These are phyloP conservation scores for Microcebus griseorufus DNA, from an alignment of 2,113 vertebrate species.

Conservation along the genomic window DNA sequence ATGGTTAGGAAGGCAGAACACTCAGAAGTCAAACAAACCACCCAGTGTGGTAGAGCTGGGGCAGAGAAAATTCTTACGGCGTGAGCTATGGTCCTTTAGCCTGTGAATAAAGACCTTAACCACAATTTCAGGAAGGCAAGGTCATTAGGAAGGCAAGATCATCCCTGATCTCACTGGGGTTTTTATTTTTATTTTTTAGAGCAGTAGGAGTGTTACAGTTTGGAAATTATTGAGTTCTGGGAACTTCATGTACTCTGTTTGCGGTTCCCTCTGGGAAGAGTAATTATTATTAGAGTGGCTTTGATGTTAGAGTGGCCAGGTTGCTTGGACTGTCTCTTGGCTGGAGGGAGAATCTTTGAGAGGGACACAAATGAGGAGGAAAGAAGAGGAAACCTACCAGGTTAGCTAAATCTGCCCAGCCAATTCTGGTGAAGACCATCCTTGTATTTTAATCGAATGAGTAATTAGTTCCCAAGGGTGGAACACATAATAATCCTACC, in stretches of 20 bases:
- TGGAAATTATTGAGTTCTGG: background rate
- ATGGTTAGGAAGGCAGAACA: slow-evolving; percentile 39
- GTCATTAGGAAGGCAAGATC: background rate
- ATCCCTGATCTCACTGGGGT: background rate
- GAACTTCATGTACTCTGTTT: background rate
- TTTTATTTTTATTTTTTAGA: background rate
- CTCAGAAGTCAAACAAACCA: background rate
- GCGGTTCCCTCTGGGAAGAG: background rate
- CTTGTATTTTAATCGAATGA: background rate
- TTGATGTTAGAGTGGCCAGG: background rate
- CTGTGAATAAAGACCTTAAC: background rate
- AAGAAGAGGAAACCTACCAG: background rate
- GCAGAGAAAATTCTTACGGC: background rate
- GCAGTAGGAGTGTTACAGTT: background rate
- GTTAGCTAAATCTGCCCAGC: background rate
- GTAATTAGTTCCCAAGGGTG: background rate
- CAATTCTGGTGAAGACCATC: background rate
- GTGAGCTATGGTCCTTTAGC: background rate
- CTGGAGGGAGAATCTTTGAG: background rate
- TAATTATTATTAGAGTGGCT: background rate
- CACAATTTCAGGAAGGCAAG: background rate
- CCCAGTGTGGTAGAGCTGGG: background rate
- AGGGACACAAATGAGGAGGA: background rate
- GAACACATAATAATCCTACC: background rate
- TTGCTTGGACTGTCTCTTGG: background rate